Conservation (phyloP, 2,113 vertebrate species). For the Bombycilla garrulus region DNA sequence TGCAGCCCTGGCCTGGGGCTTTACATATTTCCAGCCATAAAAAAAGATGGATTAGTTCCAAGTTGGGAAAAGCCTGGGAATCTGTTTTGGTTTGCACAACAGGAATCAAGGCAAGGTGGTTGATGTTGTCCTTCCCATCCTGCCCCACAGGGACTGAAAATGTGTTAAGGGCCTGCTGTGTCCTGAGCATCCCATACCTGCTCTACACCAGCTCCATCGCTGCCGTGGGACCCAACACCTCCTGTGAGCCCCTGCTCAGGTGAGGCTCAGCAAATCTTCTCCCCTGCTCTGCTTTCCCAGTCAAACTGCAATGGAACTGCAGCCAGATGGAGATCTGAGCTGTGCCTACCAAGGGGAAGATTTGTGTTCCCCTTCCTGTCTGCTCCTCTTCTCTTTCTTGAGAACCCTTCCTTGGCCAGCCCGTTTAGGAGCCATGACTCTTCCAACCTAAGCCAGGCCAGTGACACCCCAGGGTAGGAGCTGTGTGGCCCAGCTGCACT, state of each 20-base stretch:
- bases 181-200: background rate
- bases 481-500: background rate
- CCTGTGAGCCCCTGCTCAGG: slow-evolving; percentile 14
- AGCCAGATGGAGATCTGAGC: background rate
- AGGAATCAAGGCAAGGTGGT: background rate
- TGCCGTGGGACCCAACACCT: background rate
- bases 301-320: background rate
- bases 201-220: slow-evolving; percentile 25
- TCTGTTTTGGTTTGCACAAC: background rate
- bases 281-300: background rate
- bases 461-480: background rate
- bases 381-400: background rate
- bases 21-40: background rate
- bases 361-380: background rate
- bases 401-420: background rate
- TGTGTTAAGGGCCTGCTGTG: background rate
- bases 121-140: background rate
- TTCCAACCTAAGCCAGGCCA: background rate
- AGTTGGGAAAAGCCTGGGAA: background rate
- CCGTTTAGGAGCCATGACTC: background rate
- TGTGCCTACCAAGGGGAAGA: background rate
- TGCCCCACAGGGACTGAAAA: slow-evolving; percentile 38
- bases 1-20: background rate
- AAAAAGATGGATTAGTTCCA: background rate
- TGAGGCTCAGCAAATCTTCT: background rate